Percentiles rank a stretch among this genome's conserved stretches.
phyloP scores from a whole-genome alignment of 2,888 invertebrate species.

The Heliothis peltigera region DNA sequence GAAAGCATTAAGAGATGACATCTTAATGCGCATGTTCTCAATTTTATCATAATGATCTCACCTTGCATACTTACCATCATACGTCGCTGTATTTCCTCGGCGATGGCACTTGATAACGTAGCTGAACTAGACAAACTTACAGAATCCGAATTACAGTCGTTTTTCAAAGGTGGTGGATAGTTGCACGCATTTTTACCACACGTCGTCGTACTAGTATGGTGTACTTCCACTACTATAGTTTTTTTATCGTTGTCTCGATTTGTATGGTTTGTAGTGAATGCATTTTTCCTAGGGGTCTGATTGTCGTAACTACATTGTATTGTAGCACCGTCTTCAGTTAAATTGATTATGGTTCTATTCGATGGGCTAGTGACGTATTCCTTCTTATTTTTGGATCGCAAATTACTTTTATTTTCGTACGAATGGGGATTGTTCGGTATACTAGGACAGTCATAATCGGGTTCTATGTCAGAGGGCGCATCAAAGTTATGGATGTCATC shows the following conservation, averaged over 20 bases:
- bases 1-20: conserved; percentile 33
- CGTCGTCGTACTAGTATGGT: conserved; percentile 81
- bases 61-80: conserved; percentile 74
- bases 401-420: conserved; percentile 81
- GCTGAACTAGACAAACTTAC: conserved; percentile 81
- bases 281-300: conserved; percentile 81
- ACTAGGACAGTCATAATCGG: conserved; percentile 85
- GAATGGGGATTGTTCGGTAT: conserved; percentile 87
- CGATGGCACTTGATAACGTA: conserved; percentile 87
- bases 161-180: conserved; percentile 75
- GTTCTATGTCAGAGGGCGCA: conserved; percentile 86
- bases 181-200: conserved; percentile 78
- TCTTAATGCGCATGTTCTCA: conserved; percentile 23
- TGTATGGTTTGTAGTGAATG: conserved; percentile 74
- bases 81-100: conserved; percentile 85
- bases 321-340: conserved; percentile 93
- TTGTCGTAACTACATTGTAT: conserved; percentile 91
- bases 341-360: conserved; percentile 93
- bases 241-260: conserved; percentile 88
- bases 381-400: conserved; percentile 73
- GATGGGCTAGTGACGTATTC: conserved; percentile 84
- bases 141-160: conserved; percentile 75
- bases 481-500: conserved; percentile 86
- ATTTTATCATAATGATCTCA: conserved; percentile 11
- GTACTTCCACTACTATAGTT: conserved; percentile 94